Conservation (phyloP, 2,888 invertebrate species). For the Timema podura region DNA sequence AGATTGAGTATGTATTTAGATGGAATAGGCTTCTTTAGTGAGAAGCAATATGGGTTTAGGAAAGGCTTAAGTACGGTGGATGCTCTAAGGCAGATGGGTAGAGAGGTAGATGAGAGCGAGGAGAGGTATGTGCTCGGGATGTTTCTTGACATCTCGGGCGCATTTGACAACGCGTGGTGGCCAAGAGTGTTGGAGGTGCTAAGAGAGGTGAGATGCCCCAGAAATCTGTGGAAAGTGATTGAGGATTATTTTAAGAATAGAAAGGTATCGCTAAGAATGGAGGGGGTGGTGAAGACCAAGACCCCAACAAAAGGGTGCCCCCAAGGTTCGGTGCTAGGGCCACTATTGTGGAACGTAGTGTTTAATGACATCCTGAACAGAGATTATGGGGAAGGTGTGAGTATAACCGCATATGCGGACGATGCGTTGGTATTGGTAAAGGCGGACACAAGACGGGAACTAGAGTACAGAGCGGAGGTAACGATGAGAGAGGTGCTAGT, state of each 20-base stretch:
- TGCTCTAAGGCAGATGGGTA: not conserved
- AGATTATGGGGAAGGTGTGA: not conserved
- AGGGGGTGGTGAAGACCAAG: no score
- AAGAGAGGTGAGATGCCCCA: no score
- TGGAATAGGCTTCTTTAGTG: not conserved
- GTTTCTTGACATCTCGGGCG: no score
- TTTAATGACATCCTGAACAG: not conserved
- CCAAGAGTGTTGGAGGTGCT: no score
- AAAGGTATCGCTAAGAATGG: no score
- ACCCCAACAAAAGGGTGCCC: no score
- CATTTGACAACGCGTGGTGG: no score
- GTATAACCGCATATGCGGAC: not conserved
- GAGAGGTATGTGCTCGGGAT: no score
- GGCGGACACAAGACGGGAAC: not conserved
- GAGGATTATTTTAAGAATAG: no score
- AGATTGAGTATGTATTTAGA: not conserved
- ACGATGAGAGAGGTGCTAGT: not conserved
- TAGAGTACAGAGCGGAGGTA: not conserved
- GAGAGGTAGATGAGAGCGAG: not conserved
- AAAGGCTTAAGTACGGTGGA: not conserved
- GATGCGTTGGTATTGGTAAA: not conserved
- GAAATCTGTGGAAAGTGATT: no score
- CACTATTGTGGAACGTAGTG: not conserved
- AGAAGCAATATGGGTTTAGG: no score
- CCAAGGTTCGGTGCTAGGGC: not conserved